phyloP scores from a whole-genome alignment of 2,797 vertebrate genomes.

The Varecia variegata region DNA sequence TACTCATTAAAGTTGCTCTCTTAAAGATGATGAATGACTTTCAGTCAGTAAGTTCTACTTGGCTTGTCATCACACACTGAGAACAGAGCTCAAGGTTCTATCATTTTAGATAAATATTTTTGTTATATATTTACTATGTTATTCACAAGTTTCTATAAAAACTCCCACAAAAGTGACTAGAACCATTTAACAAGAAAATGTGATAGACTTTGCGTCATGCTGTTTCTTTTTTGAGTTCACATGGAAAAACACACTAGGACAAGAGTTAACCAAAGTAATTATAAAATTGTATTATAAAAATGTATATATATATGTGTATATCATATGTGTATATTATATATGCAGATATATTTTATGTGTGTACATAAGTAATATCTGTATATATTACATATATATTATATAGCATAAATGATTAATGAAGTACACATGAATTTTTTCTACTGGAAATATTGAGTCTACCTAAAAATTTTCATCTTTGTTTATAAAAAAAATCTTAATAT shows the following conservation, averaged over 20 bases:
- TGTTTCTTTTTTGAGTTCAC: neutral
- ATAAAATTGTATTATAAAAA: neutral
- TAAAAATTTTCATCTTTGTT: neutral
- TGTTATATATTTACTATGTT: neutral
- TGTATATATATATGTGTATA: neutral
- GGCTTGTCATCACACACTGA: neutral
- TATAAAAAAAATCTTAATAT: neutral
- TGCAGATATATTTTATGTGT: neutral
- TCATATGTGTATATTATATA: neutral
- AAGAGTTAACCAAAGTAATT: neutral
- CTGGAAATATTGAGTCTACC: neutral
- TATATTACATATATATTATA: neutral
- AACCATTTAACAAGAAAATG: neutral
- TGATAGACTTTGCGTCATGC: neutral
- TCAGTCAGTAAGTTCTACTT: neutral
- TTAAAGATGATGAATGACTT: neutral
- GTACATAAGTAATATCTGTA: neutral
- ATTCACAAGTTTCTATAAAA: neutral
- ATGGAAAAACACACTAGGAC: neutral
- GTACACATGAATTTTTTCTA: neutral
- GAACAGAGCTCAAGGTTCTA: neutral
- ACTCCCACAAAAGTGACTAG: neutral
- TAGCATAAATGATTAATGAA: neutral
- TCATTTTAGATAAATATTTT: conserved; percentile 15
- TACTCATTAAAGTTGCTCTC: neutral